Conservation (phyloP, 2,797 vertebrate genomes). For the Anomalospiza imberbis region DNA sequence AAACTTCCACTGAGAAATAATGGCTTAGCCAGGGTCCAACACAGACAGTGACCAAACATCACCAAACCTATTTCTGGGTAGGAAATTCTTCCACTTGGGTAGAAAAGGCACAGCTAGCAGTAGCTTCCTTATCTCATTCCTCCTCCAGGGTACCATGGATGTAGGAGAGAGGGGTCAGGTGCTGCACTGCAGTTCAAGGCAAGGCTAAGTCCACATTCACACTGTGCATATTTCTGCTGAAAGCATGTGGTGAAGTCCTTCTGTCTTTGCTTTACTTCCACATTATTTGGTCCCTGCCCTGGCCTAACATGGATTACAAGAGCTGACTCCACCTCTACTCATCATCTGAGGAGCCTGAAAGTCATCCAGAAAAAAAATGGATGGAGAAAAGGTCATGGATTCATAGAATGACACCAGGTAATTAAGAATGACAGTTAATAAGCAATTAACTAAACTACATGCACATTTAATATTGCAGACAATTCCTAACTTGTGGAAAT, state of each 20-base stretch:
- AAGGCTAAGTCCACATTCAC: neutral
- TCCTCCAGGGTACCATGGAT: neutral
- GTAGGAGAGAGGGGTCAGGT: neutral
- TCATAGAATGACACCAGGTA: fast-evolving
- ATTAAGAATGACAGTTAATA: neutral
- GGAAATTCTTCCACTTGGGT: neutral
- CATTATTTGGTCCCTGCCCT: neutral
- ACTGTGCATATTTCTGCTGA: neutral
- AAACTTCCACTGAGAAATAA: neutral
- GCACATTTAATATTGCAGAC: neutral
- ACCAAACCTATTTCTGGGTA: neutral
- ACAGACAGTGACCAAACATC: neutral
- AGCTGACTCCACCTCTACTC: neutral
- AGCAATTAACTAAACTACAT: neutral
- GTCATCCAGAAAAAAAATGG: neutral
- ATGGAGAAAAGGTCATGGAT: neutral
- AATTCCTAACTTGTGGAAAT: neutral
- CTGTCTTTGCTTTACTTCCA: neutral
- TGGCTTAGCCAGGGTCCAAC: too few species aligned
- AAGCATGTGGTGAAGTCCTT: neutral
- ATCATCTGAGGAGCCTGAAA: neutral
- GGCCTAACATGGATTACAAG: neutral
- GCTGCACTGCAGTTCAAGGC: neutral
- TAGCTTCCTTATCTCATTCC: neutral
- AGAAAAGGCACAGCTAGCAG: neutral